Evolutionary conservation across 1,140 invertebrate species (phyloP).

Genomic region (Drosophila chauvacae): DNA sequence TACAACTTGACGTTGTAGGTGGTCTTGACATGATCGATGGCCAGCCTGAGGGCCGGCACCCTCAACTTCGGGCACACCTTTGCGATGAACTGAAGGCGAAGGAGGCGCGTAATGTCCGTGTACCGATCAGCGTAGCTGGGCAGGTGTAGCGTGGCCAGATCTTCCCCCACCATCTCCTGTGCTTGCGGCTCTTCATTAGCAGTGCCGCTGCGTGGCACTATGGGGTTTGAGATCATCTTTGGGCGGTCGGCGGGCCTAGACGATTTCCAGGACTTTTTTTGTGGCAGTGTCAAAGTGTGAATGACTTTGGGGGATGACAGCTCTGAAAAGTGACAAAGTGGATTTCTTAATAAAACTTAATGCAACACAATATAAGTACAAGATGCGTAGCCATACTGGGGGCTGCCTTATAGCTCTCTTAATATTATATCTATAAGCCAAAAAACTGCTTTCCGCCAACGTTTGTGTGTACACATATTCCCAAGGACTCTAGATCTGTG

Average conservation of each 20-base stretch:
- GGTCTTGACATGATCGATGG: constrained; percentile 60
- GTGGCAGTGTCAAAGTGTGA: constrained; percentile 2
- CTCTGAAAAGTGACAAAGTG: neutral
- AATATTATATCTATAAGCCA: too few relatives aligned
- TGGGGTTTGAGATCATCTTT: neutral
- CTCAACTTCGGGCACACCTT: constrained; percentile 59
- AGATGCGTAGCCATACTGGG: too few relatives aligned
- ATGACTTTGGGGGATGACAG: neutral
- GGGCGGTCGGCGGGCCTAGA: neutral
- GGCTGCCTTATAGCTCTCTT: too few relatives aligned
- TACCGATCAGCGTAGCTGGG: constrained; percentile 57
- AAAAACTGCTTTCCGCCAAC: too few relatives aligned
- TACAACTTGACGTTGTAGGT: constrained; percentile 65
- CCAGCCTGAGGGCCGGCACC: constrained; percentile 56
- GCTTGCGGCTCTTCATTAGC: constrained; percentile 1
- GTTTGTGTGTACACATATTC: too few relatives aligned
- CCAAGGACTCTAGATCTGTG: too few relatives aligned
- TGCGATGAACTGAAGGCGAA: constrained; percentile 60
- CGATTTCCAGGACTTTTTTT: neutral
- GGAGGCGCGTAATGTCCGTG: constrained; percentile 39
- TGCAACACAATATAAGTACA: too few relatives aligned
- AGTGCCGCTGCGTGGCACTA: neutral
- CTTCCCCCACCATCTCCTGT: neutral
- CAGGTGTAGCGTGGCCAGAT: constrained; percentile 33
- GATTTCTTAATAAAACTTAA: neutral